Base-by-base conservation (phyloP, 2,888 invertebrate species). In the Macropis europaea region DNA sequence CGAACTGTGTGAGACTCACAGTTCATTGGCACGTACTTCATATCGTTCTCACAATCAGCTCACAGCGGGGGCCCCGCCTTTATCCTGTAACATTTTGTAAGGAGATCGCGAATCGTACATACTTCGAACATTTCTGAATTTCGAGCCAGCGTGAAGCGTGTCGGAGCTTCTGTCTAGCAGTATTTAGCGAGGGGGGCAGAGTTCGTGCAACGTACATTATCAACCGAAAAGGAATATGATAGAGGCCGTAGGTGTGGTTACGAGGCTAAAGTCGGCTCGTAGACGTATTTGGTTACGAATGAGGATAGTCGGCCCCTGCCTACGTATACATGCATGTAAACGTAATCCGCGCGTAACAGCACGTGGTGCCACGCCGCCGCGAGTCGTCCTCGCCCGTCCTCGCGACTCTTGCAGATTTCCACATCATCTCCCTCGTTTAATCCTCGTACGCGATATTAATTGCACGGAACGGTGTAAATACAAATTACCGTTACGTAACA, bases 211-310 rank as follows among this genome's bases (percentile, higher is more conserved):
- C 34, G 34, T 52, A 42, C 13, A 47, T 71, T 48, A 60, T 62
- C 52, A 32, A 24, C 22, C 30, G 24, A 70, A 42, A 61, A 54
- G 43, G 53, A 61, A 54, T 52, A 50, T 38, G 15, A 19, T 11
- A 13, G 34, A 57, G 38, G 60, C n/a, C 45, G 71, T 81, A 82
- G 82, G 82, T 82, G 82, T 76, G 82, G 79, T 74, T 62, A 26
- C 54, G 56, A 40, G 47, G 52, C 13, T 61, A 57, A 30, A 56
- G 70, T 22, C 73, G 62, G 32, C 57, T 57, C 52, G 45, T 64
- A 74, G 87, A 86, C 88, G 84, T 87, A 88, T 88, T 88, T 88
- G 88, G 87, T 86, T 84, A 82, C 81, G 83, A 83, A 79, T 81
- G 82, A 81, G 76, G 77, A 84, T 82, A 81, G 75, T 70, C 79